Base-by-base conservation (phyloP, 2,888 invertebrate species). In the Agrypnus murinus region DNA sequence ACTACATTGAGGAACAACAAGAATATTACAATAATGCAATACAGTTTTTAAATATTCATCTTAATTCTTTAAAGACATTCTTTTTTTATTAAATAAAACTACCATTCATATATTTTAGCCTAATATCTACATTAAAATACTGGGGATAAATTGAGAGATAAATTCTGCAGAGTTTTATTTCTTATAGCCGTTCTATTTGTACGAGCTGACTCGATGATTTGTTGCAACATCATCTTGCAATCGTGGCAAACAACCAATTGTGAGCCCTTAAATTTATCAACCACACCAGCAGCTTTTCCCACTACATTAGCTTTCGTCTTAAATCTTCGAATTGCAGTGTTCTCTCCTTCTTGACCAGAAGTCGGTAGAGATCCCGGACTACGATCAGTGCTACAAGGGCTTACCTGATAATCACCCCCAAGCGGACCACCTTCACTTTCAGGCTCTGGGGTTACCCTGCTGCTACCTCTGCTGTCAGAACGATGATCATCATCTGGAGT, bases 141-240 rank as follows among this genome's bases (percentile, higher is more conserved):
- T 45, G 95, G 95, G 80, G 94, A 94, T 73, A 95, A 88, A 86
- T 95, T 94, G 53, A 95, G 89, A 43, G 95, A 95, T 81, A 95
- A 90, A 85, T 92, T 93, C 71, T 94, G 90, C 75, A 95, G 88
- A 76, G 94, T 92, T 83, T 94, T 92, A 87, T 94, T 94, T 78
- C 95, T 90, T 69, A 92, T 93, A 67, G 94, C 94, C 69, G 96
- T 92, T 79, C 95, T 91, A 73, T 92, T 93, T 69, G 92, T 93
- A 84, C 92, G 91, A 75, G 95, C 94, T 17, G 96, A 95, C 86
- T 95, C 93, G 83, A 97, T 96, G 84, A 97, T 96, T 87, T 96
- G 95, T 79, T 96, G 90, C 70, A 97, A 95, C 93, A 97, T 94
- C 71, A 94, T 93, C 84, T 95, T 95, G 87, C 97, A 98, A 88